Base-by-base conservation (phyloP, 2,797 vertebrate species). In the Limnodromus scolopaceus region DNA sequence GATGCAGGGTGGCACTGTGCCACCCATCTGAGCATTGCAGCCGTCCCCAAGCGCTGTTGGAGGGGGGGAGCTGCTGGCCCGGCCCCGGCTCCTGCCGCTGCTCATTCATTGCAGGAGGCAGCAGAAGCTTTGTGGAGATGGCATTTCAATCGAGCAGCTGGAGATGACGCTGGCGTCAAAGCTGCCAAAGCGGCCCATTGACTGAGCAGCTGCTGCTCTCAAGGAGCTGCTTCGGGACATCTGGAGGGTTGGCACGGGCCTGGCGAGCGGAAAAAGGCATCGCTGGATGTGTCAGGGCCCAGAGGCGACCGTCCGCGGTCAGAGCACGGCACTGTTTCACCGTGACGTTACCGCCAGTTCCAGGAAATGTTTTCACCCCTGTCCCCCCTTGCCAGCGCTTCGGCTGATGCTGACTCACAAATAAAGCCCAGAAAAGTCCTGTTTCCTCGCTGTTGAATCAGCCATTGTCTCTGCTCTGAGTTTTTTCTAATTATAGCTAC, bases 371-470 rank as follows among this genome's bases (percentile, higher is more conserved):
- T 93, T 82, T 95, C 86, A 93, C 70, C 85, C 93, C 0, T 10
- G 74, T 61, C n/a, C 51, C 55, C 55, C 2, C 18, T 24, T 92
- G 95, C 94, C 96, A 96, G 91, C 46, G 1, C 77, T 64, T 64
- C 48, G 86, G 88, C 93, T 92, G 92, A 34, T 97, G 96, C 96
- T 97, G 96, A 96, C 94, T 97, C 94, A 96, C 88, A 94, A 94
- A 96, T 82, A 82, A 72, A 96, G 78, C 77, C 81, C 88, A 87
- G 78, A 94, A 84, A 76, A 93, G 66, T 74, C 88, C 81, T 79
- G 63, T 70, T 97, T 96, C 94, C 94, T 92, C 45, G 66, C 86
- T 96, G 66, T 81, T 97, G 92, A 97, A 96, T 96, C 93, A 95
- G 91, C 92, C 81, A 96, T 97, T 97, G 96, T 96, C 74, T 55